Evolutionary conservation across 2,113 vertebrate genomes (phyloP).

Genomic region (Oreochromis niloticus): DNA sequence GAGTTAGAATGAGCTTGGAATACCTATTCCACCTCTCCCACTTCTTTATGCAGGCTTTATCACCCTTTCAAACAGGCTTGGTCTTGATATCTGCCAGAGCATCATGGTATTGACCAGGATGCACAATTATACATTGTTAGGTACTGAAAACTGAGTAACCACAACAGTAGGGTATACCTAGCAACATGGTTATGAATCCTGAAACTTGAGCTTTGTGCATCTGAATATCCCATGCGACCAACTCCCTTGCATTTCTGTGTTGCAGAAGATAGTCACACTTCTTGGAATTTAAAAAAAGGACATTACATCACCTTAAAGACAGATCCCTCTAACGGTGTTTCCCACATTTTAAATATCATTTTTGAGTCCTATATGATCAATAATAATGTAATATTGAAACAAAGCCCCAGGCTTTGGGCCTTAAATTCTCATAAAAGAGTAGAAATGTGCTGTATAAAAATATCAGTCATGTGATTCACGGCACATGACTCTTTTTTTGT

Average conservation of each 20-base stretch:
- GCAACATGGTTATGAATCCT: not conserved
- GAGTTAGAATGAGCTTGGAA: not conserved
- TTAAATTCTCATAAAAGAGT: rapidly evolving
- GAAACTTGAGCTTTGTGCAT: not conserved
- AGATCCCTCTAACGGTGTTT: rapidly evolving
- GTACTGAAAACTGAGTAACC: not conserved
- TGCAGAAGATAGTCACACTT: not conserved
- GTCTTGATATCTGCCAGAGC: not conserved
- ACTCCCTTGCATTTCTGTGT: not conserved
- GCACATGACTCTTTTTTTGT: not conserved
- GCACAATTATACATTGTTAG: not conserved
- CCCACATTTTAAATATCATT: rapidly evolving
- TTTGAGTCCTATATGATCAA: not conserved
- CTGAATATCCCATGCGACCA: not conserved
- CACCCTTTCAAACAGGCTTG: not conserved
- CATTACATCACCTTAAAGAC: not conserved
- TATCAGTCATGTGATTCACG: not conserved
- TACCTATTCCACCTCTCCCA: not conserved
- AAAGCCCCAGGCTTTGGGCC: rapidly evolving
- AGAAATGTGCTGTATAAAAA: not conserved
- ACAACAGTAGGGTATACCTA: not conserved
- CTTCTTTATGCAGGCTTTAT: not conserved
- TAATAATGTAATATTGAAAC: not conserved
- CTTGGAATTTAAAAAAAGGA: not conserved
- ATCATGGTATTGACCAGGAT: rapidly evolving